Evolutionary conservation across 2,113 vertebrate genomes (phyloP).

Genomic region (Cyanoramphus novaezelandiae): DNA sequence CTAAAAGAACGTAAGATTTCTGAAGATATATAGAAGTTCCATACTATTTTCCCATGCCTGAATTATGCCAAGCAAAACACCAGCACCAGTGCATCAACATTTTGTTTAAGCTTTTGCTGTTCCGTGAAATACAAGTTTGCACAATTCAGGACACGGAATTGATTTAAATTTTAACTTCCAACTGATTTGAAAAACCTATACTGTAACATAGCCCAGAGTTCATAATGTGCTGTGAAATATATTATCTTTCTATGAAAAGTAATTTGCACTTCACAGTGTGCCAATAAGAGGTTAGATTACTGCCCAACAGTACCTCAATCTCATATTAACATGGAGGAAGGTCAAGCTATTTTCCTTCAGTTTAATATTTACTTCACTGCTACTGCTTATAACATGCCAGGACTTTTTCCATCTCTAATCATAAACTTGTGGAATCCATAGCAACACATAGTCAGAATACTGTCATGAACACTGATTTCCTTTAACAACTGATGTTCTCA

Average conservation of each 20-base stretch:
- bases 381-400: neutral
- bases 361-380: neutral
- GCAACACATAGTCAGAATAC: neutral
- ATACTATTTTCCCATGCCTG: neutral
- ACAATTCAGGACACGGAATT: neutral
- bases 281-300: neutral
- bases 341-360: neutral
- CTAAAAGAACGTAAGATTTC: neutral
- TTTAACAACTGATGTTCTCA: neutral
- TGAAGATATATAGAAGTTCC: neutral
- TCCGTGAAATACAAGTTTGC: neutral
- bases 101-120: neutral
- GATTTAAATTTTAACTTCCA: neutral
- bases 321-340: neutral
- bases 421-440: neutral
- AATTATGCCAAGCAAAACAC: neutral
- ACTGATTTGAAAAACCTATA: neutral
- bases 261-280: neutral
- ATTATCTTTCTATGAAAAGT: neutral
- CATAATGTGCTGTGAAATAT: neutral
- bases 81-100: neutral
- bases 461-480: neutral
- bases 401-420: neutral
- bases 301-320: neutral
- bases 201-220: neutral